Conservation (phyloP, 2,113 vertebrate genomes). For the Oryzias curvinotus region DNA sequence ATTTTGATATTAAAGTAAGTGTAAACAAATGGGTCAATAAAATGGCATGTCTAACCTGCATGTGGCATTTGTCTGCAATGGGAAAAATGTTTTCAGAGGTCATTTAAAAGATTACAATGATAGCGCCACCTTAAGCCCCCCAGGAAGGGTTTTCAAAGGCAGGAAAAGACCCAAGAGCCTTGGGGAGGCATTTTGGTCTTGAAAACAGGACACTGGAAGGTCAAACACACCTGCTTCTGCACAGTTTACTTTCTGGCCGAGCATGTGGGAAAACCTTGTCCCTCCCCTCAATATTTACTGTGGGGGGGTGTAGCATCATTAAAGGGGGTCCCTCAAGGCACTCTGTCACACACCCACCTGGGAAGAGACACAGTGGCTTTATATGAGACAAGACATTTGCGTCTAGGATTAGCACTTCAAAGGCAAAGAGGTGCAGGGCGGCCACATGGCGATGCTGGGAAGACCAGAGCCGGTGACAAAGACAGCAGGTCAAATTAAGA, state of each 20-base stretch:
- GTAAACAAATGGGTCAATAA: too few relatives aligned
- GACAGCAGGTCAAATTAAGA: constrained; percentile 63
- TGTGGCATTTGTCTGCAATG: too few relatives aligned
- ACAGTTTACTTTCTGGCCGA: constrained; percentile 61
- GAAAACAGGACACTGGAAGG: constrained; percentile 64
- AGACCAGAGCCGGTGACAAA: constrained; percentile 27
- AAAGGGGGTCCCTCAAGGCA: constrained; percentile 67
- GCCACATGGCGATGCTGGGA: constrained; percentile 41
- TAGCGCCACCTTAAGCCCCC: constrained; percentile 19
- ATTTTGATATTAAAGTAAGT: too few relatives aligned
- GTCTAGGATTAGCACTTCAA: constrained; percentile 77
- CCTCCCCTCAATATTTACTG: constrained; percentile 66
- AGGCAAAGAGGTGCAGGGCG: constrained; percentile 58
- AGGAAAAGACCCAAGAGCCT: constrained; percentile 24
- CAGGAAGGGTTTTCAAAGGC: constrained; percentile 44
- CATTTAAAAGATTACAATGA: constrained; percentile 46
- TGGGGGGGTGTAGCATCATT: constrained; percentile 60
- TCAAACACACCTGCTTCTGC: constrained; percentile 55
- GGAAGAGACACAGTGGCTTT: constrained; percentile 75
- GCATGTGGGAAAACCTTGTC: constrained; percentile 56
- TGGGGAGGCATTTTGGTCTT: constrained; percentile 41
- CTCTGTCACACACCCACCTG: constrained; percentile 72
- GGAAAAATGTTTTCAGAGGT: constrained; percentile 17
- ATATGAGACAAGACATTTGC: constrained; percentile 76
- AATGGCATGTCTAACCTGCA: too few relatives aligned